Conservation (phyloP, 2,113 vertebrate species). For the Hippopotamus amphibius region DNA sequence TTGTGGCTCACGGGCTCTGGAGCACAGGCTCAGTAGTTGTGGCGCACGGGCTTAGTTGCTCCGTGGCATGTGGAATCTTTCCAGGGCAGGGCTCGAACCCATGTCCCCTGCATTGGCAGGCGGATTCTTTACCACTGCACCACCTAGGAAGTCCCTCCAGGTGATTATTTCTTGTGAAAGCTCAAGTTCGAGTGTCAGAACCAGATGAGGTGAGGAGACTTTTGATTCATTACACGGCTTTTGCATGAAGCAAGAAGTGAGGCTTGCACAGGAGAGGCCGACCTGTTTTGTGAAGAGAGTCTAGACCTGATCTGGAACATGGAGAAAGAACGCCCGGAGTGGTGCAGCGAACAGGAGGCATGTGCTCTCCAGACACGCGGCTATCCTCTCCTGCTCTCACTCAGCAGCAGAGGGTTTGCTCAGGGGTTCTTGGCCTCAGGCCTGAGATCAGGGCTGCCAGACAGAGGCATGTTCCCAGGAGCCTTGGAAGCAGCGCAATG, state of each 20-base stretch:
- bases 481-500: conserved; percentile 59
- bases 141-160: background rate
- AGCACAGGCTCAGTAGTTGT: no score
- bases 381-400: background rate
- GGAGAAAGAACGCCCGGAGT: background rate
- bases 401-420: background rate
- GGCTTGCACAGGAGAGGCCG: background rate
- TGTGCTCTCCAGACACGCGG: background rate
- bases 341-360: background rate
- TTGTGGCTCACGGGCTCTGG: no score
- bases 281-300: background rate
- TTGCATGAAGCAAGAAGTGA: background rate
- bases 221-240: background rate
- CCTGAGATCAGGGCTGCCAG: conserved; percentile 45
- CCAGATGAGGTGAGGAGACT: background rate
- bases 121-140: no score
- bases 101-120: no score
- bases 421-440: conserved; percentile 32
- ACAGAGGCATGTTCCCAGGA: conserved; percentile 65
- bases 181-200: background rate
- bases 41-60: no score
- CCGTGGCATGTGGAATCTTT: no score
- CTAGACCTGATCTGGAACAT: background rate
- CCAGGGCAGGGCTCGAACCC: no score
- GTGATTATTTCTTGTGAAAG: background rate